Evolutionary conservation across 1,140 invertebrate species (phyloP).

Genomic region (Trichomalopsis sarcophagae): DNA sequence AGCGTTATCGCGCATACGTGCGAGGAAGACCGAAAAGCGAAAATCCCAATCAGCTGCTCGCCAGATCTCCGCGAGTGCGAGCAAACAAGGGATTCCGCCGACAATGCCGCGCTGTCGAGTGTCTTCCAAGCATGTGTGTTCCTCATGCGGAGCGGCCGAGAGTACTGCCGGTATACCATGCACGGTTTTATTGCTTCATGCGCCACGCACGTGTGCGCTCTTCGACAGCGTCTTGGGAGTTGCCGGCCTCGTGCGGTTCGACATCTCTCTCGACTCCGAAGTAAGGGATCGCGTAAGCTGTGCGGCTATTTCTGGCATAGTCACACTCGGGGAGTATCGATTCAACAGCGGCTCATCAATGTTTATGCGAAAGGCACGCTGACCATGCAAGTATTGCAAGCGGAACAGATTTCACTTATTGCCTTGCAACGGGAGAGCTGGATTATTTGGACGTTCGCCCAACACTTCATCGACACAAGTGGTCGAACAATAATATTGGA

Average conservation of each 20-base stretch:
- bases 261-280: too few relatives aligned
- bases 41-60: constrained; percentile 71
- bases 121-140: constrained; percentile 54
- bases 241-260: background rate
- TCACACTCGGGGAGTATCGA: too few relatives aligned
- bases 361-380: too few relatives aligned
- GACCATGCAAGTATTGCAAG: too few relatives aligned
- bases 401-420: too few relatives aligned
- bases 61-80: constrained; percentile 59
- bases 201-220: background rate
- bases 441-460: too few relatives aligned
- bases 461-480: too few relatives aligned
- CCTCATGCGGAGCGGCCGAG: constrained; percentile 31
- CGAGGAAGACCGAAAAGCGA: constrained; percentile 51
- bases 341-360: too few relatives aligned
- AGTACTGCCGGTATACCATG: background rate
- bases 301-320: too few relatives aligned
- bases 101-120: constrained; percentile 61
- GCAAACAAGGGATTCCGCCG: constrained; percentile 63
- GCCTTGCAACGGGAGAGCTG: too few relatives aligned
- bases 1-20: constrained; percentile 19
- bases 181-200: background rate
- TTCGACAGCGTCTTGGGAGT: constrained; percentile 16
- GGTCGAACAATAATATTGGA: too few relatives aligned
- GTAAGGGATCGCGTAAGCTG: too few relatives aligned